These are phyloP conservation scores for Drosophila mayaguana DNA, from an alignment of 2,888 invertebrate species.

Conservation along the genomic window DNA sequence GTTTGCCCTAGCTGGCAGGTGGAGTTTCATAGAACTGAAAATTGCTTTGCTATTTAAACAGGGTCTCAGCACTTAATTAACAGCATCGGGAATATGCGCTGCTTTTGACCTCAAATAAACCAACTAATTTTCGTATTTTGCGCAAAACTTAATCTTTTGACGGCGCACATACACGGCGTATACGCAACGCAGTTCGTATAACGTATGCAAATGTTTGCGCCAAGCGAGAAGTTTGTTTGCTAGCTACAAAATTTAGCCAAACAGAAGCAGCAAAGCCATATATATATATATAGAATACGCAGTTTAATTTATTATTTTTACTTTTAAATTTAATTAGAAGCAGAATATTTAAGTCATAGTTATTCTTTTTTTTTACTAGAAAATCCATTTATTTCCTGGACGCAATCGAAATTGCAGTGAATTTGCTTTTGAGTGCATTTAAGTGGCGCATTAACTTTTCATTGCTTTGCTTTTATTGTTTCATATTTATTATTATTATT, in stretches of 20 bases:
- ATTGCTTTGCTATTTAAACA: conserved; percentile 6
- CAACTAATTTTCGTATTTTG: conserved; percentile 49
- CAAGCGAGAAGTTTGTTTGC: conserved; percentile 12
- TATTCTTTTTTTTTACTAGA: no score
- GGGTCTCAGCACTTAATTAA: conserved; percentile 28
- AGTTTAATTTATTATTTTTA: not conserved
- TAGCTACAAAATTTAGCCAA: conserved; percentile 7
- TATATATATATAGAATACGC: conserved; percentile 2
- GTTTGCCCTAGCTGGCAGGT: not conserved
- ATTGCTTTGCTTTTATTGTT: conserved; percentile 15
- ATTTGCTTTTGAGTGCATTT: not conserved
- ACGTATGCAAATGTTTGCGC: conserved; percentile 40
- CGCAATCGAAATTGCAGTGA: not conserved
- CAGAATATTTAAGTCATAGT: not conserved
- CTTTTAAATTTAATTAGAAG: not conserved
- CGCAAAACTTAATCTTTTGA: conserved; percentile 35
- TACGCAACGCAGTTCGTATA: conserved; percentile 3
- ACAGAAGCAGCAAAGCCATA: conserved; percentile 1
- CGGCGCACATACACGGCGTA: conserved; percentile 6
- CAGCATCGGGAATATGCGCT: not conserved
- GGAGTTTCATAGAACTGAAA: not conserved
- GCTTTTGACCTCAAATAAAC: conserved; percentile 25
- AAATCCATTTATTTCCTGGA: not conserved
- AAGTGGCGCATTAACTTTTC: not conserved
- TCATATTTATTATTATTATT: conserved; percentile 19